These are phyloP conservation scores for Etheostoma spectabile DNA, from an alignment of 2,113 vertebrate genomes.

Conservation along the genomic window DNA sequence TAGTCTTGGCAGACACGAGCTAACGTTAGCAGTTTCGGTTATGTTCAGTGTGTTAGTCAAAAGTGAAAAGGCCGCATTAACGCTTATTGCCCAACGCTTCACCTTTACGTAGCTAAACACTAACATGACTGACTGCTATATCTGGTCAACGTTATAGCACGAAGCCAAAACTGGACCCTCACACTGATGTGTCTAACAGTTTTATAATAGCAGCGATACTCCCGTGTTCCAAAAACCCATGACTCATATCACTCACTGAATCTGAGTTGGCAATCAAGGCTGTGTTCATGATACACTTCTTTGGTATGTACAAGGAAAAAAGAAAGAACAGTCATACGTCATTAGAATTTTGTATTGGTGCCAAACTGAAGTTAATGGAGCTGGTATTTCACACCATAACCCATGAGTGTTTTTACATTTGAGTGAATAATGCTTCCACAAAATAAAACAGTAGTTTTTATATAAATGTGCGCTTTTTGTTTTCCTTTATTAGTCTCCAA, in stretches of 20 bases:
- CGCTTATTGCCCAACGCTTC: conserved; percentile 23
- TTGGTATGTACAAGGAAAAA: conserved; percentile 48
- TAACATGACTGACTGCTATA: neutral
- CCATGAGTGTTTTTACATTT: too few relatives aligned
- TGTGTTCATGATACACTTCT: conserved; percentile 57
- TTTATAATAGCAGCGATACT: too few relatives aligned
- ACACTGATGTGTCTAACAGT: too few relatives aligned
- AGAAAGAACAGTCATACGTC: too few relatives aligned
- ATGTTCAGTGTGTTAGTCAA: conserved; percentile 21
- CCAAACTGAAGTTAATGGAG: too few relatives aligned
- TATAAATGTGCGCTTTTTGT: too few relatives aligned
- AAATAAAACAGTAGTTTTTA: too few relatives aligned
- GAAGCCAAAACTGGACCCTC: too few relatives aligned
- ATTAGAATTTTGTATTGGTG: too few relatives aligned
- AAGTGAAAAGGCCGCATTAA: conserved; percentile 43
- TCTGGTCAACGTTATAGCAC: neutral
- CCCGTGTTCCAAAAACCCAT: conserved; percentile 6
- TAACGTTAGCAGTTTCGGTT: conserved; percentile 41
- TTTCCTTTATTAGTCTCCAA: too few relatives aligned
- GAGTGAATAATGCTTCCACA: too few relatives aligned
- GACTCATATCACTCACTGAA: conserved; percentile 53
- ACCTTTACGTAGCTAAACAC: conserved; percentile 1
- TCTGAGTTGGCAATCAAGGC: conserved; percentile 16
- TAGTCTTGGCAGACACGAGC: neutral
- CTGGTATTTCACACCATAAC: too few relatives aligned